Percentiles rank a stretch among this genome's conserved stretches.
phyloP scores from a whole-genome alignment of 2,888 invertebrate genomes.

The Hyles lineata region DNA sequence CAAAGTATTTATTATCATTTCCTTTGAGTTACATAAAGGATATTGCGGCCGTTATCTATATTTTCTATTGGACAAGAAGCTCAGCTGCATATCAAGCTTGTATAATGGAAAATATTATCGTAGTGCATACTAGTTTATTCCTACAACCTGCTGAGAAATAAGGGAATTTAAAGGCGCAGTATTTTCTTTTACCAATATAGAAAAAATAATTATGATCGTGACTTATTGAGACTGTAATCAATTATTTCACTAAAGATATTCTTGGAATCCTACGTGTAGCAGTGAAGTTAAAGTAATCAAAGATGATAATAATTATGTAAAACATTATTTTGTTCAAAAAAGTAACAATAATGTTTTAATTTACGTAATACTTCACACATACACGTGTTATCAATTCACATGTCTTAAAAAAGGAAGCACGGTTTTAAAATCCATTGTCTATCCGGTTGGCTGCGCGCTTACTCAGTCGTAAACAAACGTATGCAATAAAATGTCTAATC shows the following conservation, averaged over 20 bases:
- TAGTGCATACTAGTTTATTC: neutral
- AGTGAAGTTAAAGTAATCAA: no score
- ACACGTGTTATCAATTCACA: neutral
- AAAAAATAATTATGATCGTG: no score
- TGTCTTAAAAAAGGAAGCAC: neutral
- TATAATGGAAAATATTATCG: neutral
- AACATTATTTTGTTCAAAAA: no score
- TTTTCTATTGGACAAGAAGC: neutral
- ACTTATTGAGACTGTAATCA: no score
- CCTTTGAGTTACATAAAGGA: neutral
- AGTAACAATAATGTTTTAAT: no score
- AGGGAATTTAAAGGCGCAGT: neutral
- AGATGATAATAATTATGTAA: no score
- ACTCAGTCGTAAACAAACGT: slow-evolving; percentile 30
- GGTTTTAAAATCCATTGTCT: neutral
- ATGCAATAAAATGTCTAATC: slow-evolving; percentile 35
- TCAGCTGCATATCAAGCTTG: neutral
- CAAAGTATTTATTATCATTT: neutral
- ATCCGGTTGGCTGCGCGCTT: slow-evolving; percentile 21
- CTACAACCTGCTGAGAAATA: neutral
- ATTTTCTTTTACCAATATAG: no score
- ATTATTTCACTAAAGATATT: no score
- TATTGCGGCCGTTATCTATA: neutral
- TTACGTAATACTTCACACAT: no score
- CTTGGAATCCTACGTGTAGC: no score